Evolutionary conservation across 2,888 invertebrate genomes (phyloP).

Genomic region (Protophormia terraenovae): DNA sequence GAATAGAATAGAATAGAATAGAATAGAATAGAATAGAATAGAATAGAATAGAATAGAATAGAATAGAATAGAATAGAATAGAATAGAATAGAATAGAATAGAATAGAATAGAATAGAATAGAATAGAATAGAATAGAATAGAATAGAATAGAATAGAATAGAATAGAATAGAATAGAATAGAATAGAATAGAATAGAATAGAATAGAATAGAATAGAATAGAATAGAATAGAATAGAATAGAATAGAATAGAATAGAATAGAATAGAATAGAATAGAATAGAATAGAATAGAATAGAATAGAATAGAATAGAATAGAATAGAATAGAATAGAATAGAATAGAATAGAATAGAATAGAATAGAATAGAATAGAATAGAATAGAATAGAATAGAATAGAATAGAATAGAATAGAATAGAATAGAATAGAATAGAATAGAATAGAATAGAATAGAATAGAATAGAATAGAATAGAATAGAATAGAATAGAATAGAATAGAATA

Average conservation of each 20-base stretch:
- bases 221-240: constrained; percentile 40
- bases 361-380: constrained; percentile 43
- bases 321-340: constrained; percentile 45
- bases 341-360: constrained; percentile 45
- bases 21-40: constrained; percentile 42
- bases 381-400: constrained; percentile 44
- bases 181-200: constrained; percentile 43
- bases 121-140: constrained; percentile 44
- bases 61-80: constrained; percentile 39
- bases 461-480: constrained; percentile 35
- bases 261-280: constrained; percentile 44
- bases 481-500: constrained; percentile 40
- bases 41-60: constrained; percentile 44
- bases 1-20: constrained; percentile 41
- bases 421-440: constrained; percentile 45
- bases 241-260: constrained; percentile 44
- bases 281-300: constrained; percentile 42
- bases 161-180: constrained; percentile 44
- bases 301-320: constrained; percentile 44
- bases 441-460: constrained; percentile 34
- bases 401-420: constrained; percentile 42
- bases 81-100: constrained; percentile 42
- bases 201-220: constrained; percentile 39
- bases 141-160: constrained; percentile 45
- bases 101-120: constrained; percentile 43